A percentile compares a stretch with the other conserved stretches of the same genome.
Evolutionary conservation across 1,140 invertebrate species (phyloP).

Genomic region (Drosophila funebris): DNA sequence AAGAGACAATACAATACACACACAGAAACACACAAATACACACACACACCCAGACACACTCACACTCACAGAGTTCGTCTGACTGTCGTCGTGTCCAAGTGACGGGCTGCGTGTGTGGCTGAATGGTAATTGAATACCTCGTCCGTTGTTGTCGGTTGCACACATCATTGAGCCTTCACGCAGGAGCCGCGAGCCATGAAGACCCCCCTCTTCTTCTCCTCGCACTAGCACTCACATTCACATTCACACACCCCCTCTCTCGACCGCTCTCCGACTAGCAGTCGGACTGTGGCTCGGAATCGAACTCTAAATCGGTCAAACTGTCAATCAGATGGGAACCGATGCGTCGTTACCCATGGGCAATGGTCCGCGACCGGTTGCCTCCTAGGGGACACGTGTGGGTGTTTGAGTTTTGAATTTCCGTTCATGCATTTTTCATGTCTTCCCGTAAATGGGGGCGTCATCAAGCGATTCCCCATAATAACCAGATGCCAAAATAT

Average conservation of each 20-base stretch:
- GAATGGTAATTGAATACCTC: conserved; percentile 73
- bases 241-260: no score
- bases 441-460: conserved; percentile 40
- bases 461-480: conserved; percentile 47
- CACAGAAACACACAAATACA: background rate
- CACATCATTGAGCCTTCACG: conserved; percentile 67
- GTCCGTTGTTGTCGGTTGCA: conserved; percentile 59
- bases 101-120: conserved; percentile 41
- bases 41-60: background rate
- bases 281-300: background rate
- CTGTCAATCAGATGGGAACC: conserved; percentile 65
- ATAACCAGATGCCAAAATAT: conserved; percentile 32
- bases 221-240: background rate
- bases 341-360: background rate
- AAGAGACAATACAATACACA: conserved; percentile 44
- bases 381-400: conserved; percentile 19
- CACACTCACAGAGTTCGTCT: background rate
- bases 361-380: background rate
- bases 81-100: conserved; percentile 6
- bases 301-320: conserved; percentile 63
- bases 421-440: conserved; percentile 74
- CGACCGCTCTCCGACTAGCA: background rate
- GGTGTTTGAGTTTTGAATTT: conserved; percentile 74
- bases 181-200: conserved; percentile 35
- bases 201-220: background rate